Evolutionary conservation across 2,113 vertebrate genomes (phyloP).

Genomic region (Monarcha castaneiventris): DNA sequence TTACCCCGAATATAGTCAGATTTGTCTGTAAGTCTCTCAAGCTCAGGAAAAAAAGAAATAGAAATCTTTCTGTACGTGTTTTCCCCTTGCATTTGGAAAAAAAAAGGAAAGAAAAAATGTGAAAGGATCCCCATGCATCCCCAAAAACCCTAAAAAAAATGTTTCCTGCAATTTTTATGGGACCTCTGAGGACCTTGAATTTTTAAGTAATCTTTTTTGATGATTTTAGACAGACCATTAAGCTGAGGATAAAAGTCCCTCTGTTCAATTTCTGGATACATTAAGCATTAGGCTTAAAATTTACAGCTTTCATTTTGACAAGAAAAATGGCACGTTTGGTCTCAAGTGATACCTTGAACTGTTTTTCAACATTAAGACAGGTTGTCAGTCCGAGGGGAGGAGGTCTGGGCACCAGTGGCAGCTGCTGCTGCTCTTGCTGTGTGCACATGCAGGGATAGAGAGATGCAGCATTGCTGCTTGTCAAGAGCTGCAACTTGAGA

Average conservation of each 20-base stretch:
- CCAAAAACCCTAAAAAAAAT: not conserved
- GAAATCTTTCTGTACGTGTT: not conserved
- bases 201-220: conserved; percentile 80
- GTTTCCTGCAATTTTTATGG: conserved; percentile 65
- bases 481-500: not conserved
- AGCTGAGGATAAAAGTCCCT: conserved; percentile 77
- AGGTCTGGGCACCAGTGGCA: conserved; percentile 44
- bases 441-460: not conserved
- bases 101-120: not conserved
- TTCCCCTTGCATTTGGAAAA: not conserved
- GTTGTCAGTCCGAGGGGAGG: conserved; percentile 66
- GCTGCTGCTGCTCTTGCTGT: conserved; percentile 28
- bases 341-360: conserved; percentile 74
- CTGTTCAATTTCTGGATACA: conserved; percentile 80
- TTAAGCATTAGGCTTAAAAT: conserved; percentile 78
- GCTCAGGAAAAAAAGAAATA: not conserved
- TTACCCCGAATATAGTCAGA: not conserved
- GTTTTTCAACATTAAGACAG: conserved; percentile 72
- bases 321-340: conserved; percentile 77
- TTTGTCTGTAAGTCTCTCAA: not conserved
- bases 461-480: not conserved
- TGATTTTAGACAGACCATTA: conserved; percentile 80
- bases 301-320: conserved; percentile 80
- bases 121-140: not conserved
- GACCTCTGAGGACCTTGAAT: conserved; percentile 71